phyloP scores from a whole-genome alignment of 2,888 invertebrate species.

The Augochlorella aurata region DNA sequence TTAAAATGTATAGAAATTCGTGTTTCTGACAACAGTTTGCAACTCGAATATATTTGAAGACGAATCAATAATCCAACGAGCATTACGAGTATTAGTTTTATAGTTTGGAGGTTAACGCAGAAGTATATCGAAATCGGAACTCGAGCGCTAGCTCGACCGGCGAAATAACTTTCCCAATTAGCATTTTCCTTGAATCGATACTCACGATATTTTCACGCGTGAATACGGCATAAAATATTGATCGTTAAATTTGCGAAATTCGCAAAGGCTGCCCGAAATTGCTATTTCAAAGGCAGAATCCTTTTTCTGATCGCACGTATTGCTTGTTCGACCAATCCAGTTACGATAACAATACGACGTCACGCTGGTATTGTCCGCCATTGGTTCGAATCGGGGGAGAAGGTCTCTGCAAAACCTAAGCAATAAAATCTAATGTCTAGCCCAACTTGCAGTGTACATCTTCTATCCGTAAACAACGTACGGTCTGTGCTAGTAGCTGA shows the following conservation, averaged over 20 bases:
- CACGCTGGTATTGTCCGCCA: constrained; percentile 29
- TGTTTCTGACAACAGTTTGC: background rate
- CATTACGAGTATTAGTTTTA: constrained; percentile 34
- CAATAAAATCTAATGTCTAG: constrained; percentile 38
- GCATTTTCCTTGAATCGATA: constrained; percentile 3
- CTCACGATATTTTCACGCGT: constrained; percentile 9
- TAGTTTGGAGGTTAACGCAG: constrained; percentile 61
- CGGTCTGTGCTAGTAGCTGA: background rate
- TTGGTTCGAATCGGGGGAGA: constrained; percentile 38
- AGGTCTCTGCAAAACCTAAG: constrained; percentile 40
- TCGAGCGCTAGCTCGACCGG: constrained; percentile 9
- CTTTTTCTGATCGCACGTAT: constrained; percentile 48
- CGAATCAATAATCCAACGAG: constrained; percentile 24
- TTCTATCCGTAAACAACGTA: background rate
- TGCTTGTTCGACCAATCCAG: constrained; percentile 49
- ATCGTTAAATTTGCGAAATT: constrained; percentile 50
- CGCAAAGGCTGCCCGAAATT: constrained; percentile 39
- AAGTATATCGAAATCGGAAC: constrained; percentile 52
- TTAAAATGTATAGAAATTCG: background rate
- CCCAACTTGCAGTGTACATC: constrained; percentile 13
- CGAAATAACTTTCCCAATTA: constrained; percentile 22
- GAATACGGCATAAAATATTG: constrained; percentile 34
- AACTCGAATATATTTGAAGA: constrained; percentile 12
- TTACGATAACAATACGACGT: constrained; percentile 48
- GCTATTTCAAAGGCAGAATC: constrained; percentile 57